Evolutionary conservation across 2,797 vertebrate genomes (phyloP).

Genomic region (Poeciliopsis presidionis): DNA sequence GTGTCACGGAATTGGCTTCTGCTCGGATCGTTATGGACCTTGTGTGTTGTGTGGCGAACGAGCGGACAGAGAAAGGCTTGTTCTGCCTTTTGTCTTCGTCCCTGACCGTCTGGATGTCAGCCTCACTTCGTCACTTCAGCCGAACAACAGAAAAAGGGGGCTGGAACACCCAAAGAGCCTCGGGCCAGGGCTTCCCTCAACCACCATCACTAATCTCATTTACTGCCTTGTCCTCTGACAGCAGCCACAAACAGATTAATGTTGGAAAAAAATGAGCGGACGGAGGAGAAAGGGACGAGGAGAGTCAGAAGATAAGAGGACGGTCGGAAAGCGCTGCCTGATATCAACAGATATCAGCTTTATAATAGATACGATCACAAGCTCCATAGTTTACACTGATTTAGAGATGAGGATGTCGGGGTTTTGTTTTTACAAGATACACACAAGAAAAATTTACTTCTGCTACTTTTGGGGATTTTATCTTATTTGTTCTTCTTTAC

Average conservation of each 20-base stretch:
- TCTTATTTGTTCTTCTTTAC: neutral
- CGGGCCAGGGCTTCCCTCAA: conserved; percentile 61
- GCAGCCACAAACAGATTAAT: conserved; percentile 38
- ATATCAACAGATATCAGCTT: conserved; percentile 38
- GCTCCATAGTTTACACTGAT: conserved; percentile 36
- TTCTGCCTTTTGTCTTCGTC: conserved; percentile 49
- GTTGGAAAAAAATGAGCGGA: conserved; percentile 43
- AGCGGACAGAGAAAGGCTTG: conserved; percentile 63
- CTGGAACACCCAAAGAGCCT: conserved; percentile 43
- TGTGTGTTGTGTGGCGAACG: conserved; percentile 27
- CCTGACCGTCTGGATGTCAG: conserved; percentile 52
- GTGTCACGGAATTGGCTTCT: conserved; percentile 69
- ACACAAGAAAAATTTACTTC: neutral
- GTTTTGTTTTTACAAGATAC: neutral
- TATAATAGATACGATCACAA: conserved; percentile 36
- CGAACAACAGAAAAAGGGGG: conserved; percentile 15
- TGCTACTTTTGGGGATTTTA: neutral
- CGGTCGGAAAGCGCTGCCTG: conserved; percentile 37
- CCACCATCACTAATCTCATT: conserved; percentile 75
- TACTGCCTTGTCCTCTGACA: conserved; percentile 49
- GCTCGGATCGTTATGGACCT: conserved; percentile 53
- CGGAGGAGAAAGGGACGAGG: conserved; percentile 7
- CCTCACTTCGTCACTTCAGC: conserved; percentile 38
- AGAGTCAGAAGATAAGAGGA: conserved; percentile 33
- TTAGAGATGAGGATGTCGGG: conserved; percentile 13